Evolutionary conservation across 2,113 vertebrate species (phyloP), one percentile per base, ranked within the genome.

Genomic region (Candoia aspera): DNA sequence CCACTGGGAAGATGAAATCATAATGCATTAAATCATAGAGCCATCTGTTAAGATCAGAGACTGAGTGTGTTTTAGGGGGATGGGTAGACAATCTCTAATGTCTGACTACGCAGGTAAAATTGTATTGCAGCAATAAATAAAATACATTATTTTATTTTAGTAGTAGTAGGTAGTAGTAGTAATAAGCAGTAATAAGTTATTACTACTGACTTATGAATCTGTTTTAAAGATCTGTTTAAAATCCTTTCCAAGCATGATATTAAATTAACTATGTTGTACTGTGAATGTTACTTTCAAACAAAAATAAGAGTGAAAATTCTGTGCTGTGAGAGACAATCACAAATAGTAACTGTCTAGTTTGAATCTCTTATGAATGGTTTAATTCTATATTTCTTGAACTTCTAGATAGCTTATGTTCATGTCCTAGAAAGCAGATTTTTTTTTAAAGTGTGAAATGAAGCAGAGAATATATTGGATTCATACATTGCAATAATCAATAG

Each of bases 151-250:
- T 46, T 17, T 49, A 5, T 49, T n/a, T 37, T 17, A 37, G 68
- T 37, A 19, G 15, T 79, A 19, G 62, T 79, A 37, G 13, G 3
- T 37, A 37, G 68, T 37, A 79, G 68, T 79, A 79, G 33, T 37
- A 79, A 79, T 42, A 42, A 42, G 42, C 42, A 42, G 42, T 42
- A 42, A 13, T 33, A 19, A 21, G 33, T 19, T n/a, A 24, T 60
- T 90, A 59, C 21, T 37, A 57, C 57, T 90, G 17, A 79, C 57
- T 24, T 6, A 11, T 15, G 13, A 4, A 6, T 83, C 12, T 46
- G 8, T 90, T 90, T 79, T 60, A 26, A 90, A 90, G 26, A 9
- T 37, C 21, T 83, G 12, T 83, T 90, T 84, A 58, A 90, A 90
- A 46, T 29, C 8, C 42, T 2, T 59, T 23, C n/a, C n/a, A 46